Evolutionary conservation across 2,797 vertebrate genomes (phyloP).

Genomic region (Epinephelus malabaricus): DNA sequence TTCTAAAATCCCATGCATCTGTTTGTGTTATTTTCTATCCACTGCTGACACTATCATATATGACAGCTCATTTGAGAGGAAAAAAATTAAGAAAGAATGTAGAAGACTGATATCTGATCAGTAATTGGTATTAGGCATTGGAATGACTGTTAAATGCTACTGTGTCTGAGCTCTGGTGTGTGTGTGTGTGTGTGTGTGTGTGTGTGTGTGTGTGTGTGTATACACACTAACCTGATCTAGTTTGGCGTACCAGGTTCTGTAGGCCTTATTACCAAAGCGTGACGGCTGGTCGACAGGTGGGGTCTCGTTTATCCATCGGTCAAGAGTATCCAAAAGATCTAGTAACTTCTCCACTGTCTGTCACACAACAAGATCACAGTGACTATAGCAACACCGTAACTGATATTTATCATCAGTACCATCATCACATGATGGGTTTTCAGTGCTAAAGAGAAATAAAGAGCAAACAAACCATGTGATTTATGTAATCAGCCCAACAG

Average conservation of each 20-base stretch:
- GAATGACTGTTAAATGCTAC: not conserved
- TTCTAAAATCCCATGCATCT: too few species aligned
- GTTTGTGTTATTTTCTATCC: too few species aligned
- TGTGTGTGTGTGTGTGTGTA: not conserved
- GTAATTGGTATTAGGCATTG: not conserved
- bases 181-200: not conserved
- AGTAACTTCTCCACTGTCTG: conserved; percentile 93
- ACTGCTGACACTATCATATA: too few species aligned
- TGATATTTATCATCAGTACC: not conserved
- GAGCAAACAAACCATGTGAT: not conserved
- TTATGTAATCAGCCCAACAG: not conserved
- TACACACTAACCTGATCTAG: conserved; percentile 89
- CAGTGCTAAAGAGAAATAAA: not conserved
- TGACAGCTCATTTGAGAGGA: too few species aligned
- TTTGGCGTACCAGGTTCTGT: conserved; percentile 94
- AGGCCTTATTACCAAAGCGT: conserved; percentile 98
- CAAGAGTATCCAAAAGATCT: conserved; percentile 90
- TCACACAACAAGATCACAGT: conserved; percentile 18
- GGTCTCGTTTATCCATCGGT: conserved; percentile 96
- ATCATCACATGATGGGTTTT: not conserved
- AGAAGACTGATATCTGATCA: too few species aligned
- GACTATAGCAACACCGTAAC: not conserved
- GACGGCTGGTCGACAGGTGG: conserved; percentile 96
- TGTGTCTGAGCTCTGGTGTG: not conserved
- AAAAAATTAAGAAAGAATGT: too few species aligned